Base-by-base conservation (phyloP, 1,140 invertebrate species). In the Helicorthomorpha holstii region DNA sequence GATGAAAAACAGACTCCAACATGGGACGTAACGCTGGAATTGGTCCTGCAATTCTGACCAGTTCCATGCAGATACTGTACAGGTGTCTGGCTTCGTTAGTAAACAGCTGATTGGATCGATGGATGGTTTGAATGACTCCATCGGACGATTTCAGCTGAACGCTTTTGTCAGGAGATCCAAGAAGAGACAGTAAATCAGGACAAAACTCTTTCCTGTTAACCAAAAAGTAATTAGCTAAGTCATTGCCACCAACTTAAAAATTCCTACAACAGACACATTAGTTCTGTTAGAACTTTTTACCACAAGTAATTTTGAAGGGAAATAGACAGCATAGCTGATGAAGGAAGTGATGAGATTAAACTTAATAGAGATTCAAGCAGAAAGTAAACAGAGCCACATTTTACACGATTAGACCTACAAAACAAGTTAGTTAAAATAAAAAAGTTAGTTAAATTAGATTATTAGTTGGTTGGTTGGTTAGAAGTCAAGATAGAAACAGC, bases 1-100 rank as follows among this genome's bases (percentile, higher is more conserved):
- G 73, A 68, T 93, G 88, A 64, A 92, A 93, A 1, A 94, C 71
- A 0, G 88, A 89, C 64, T 94, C 88, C 51, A 94, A 66, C 38
- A 92, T 87, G 16, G 89, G 87, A 19, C 89, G 71, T 49, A 93
- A 69, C 10, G 83, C 83, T 1, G 81, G 78, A 24, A 87, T 81
- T 50, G 80, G 80, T 0, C 89, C 90, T 2, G 92, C 84, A 27
- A 93, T 67, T 27, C 87, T 73, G 0, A 93, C 81, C 50, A 95
- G 65, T 63, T 92, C 83, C 23, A 84, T 84, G 10, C 85, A 84
- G 64, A 90, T 88, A 65, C 86, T 91, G n/a, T n/a, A n/a, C n/a
- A n/a, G n/a, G n/a, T n/a, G n/a, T 41, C 12, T 19, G 38, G 38
- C 19, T 12, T 41, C 38, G 38, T 41, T 12, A 41, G 38, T 19